A percentile compares a stretch with the other conserved stretches of the same genome.
phyloP scores from a whole-genome alignment of 23 tunicate species.

The Pegea sp. region DNA sequence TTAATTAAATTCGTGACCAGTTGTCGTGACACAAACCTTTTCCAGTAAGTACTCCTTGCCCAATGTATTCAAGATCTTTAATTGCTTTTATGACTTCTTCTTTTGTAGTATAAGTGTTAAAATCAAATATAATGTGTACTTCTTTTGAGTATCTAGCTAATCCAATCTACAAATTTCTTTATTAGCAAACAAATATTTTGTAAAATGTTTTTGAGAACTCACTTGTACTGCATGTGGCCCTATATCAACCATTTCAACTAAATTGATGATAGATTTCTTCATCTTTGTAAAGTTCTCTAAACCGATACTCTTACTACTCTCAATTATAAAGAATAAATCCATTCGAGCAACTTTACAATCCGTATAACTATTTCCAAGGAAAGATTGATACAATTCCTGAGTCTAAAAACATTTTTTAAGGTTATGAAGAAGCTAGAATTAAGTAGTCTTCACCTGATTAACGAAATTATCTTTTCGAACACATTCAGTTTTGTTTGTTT shows the following conservation, averaged over 20 bases:
- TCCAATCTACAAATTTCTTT: constrained; percentile 9
- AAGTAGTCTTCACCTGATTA: no score
- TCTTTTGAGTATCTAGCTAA: constrained; percentile 25
- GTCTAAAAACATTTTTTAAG: no score
- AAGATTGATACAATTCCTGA: no score
- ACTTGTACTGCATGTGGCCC: constrained; percentile 54
- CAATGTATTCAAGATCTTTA: constrained; percentile 6
- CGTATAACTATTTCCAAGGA: no score
- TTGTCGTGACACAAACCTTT: constrained; percentile 26
- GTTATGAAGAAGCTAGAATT: no score
- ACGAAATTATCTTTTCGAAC: no score
- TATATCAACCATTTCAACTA: constrained; percentile 16
- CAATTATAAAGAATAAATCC: constrained; percentile 24
- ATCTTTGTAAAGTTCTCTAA: constrained; percentile 14
- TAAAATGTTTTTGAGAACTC: not conserved
- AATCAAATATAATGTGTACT: constrained; percentile 22
- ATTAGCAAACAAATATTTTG: not conserved
- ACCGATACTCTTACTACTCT: constrained; percentile 22
- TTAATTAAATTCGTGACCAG: no score
- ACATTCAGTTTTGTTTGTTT: not conserved
- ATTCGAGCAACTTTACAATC: constrained; percentile 3
- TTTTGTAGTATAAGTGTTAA: constrained; percentile 18
- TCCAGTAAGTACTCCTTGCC: constrained; percentile 24
- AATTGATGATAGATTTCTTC: constrained; percentile 7
- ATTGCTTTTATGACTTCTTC: constrained; percentile 13